Conservation (phyloP, 2,113 vertebrate species). For the Sapayoa aenigma region DNA sequence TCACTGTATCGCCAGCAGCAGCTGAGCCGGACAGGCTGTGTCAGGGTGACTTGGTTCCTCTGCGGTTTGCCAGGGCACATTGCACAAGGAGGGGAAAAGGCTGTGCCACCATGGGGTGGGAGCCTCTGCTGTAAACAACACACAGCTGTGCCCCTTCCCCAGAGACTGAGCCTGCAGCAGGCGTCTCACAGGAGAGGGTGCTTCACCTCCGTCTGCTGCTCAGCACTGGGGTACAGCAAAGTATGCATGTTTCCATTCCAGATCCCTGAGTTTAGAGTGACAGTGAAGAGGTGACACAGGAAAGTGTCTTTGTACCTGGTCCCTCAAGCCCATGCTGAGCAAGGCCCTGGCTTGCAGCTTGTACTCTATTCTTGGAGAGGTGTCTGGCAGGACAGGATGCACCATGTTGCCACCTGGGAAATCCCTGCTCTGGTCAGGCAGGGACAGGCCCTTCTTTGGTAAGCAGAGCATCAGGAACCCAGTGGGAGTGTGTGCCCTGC, state of each 20-base stretch:
- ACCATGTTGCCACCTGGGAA: not conserved
- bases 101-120: not conserved
- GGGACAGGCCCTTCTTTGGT: not conserved
- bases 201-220: not conserved
- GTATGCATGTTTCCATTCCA: not conserved
- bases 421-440: not conserved
- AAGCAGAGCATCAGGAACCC: not conserved
- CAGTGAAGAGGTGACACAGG: not conserved
- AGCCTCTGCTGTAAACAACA: not conserved
- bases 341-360: not conserved
- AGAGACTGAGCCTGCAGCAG: not conserved
- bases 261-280: not conserved
- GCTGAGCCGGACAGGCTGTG: not conserved
- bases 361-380: fast-evolving
- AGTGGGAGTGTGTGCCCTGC: not conserved
- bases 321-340: not conserved
- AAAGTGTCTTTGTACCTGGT: not conserved
- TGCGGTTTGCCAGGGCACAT: not conserved
- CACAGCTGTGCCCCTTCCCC: not conserved
- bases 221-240: not conserved
- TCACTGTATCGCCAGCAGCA: not conserved
- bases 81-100: not conserved
- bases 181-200: fast-evolving
- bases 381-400: not conserved
- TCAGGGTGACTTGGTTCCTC: slow-evolving; percentile 20